These are phyloP conservation scores for Macrophya alboannulata DNA, from an alignment of 2,888 invertebrate genomes.

Conservation along the genomic window DNA sequence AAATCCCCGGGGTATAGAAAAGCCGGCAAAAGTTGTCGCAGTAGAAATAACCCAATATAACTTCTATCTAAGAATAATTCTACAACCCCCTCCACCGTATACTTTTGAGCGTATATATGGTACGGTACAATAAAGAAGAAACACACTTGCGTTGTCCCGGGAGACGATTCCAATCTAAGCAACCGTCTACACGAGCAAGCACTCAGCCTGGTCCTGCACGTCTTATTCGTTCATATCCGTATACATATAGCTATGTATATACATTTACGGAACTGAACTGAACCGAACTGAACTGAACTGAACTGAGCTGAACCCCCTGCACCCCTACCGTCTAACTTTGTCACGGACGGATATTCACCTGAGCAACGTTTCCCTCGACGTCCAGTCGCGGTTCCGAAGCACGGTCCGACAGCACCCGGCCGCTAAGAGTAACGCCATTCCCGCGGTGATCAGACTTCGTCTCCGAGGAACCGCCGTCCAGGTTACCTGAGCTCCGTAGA, in stretches of 20 bases:
- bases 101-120: slow-evolving; percentile 25
- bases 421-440: slow-evolving; percentile 83
- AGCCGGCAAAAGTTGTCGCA: slow-evolving; percentile 55
- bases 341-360: slow-evolving; percentile 81
- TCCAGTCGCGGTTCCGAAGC: slow-evolving; percentile 89
- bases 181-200: slow-evolving; percentile 41
- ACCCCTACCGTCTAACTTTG: background rate
- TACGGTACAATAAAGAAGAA: slow-evolving; percentile 45
- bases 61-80: slow-evolving; percentile 54
- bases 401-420: slow-evolving; percentile 86
- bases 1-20: slow-evolving; percentile 61
- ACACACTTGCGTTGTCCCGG: slow-evolving; percentile 32
- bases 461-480: slow-evolving; percentile 82
- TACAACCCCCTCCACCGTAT: background rate
- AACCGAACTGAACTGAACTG: background rate
- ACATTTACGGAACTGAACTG: background rate
- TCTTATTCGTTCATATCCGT: background rate
- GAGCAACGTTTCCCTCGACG: slow-evolving; percentile 88
- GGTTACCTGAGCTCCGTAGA: slow-evolving; percentile 87
- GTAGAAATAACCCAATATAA: slow-evolving; percentile 53
- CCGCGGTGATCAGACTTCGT: slow-evolving; percentile 81
- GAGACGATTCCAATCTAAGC: slow-evolving; percentile 52
- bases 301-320: background rate
- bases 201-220: slow-evolving; percentile 19
- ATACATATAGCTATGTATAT: no score